These are phyloP conservation scores for Carposina sasakii DNA, from an alignment of 1,140 invertebrate genomes.

Conservation along the genomic window DNA sequence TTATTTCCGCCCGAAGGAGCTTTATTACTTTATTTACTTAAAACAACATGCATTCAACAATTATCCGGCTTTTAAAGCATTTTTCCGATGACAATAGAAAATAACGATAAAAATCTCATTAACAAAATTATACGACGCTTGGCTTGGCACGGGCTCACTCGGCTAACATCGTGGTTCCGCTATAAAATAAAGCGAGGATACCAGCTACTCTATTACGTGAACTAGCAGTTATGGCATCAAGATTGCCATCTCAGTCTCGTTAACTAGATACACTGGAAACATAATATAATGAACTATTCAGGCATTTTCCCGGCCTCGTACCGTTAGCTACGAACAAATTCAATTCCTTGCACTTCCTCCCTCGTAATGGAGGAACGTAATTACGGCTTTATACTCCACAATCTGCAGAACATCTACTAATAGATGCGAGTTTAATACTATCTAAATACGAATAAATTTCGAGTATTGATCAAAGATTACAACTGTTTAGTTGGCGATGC, in stretches of 20 bases:
- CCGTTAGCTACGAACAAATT: slow-evolving; percentile 40
- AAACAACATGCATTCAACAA: no score
- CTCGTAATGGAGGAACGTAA: slow-evolving; percentile 35
- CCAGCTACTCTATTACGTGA: slow-evolving; percentile 52
- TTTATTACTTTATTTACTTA: no score
- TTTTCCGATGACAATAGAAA: no score
- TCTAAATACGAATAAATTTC: not conserved
- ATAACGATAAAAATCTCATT: no score
- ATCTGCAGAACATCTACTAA: slow-evolving; percentile 19
- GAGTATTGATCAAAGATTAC: no score
- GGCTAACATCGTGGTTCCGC: slow-evolving; percentile 21
- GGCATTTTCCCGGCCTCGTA: slow-evolving; percentile 30
- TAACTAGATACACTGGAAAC: no score
- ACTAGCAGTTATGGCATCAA: slow-evolving; percentile 43
- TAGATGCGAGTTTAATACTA: not conserved
- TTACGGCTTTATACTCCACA: slow-evolving; percentile 27
- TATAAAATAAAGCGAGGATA: slow-evolving; percentile 34
- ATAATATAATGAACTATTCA: slow-evolving; percentile 32
- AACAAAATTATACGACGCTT: no score
- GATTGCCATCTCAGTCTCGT: no score
- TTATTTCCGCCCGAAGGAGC: no score
- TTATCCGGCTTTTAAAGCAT: no score
- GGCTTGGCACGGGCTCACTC: no score
- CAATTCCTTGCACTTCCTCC: slow-evolving; percentile 33
- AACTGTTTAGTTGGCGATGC: no score